These are phyloP conservation scores for Macroglossus sobrinus DNA, from an alignment of 2,113 vertebrate genomes.

Conservation along the genomic window DNA sequence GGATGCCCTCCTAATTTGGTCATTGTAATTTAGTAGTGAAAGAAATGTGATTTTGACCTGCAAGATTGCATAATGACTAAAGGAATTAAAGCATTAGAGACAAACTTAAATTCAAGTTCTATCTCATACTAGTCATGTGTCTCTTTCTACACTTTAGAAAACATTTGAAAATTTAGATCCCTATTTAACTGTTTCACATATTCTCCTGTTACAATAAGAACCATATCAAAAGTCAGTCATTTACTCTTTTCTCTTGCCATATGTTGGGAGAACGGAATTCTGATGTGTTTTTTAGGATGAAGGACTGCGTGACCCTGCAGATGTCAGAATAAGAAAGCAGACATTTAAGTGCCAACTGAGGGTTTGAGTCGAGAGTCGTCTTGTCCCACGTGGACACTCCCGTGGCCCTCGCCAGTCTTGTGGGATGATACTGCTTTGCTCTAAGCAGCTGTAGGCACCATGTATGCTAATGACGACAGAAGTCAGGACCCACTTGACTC, in stretches of 20 bases:
- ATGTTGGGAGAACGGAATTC: not conserved
- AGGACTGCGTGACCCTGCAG: fast-evolving
- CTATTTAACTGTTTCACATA: not conserved
- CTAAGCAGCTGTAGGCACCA: too few relatives aligned
- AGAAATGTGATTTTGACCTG: not conserved
- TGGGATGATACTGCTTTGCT: not conserved
- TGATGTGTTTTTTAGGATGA: too few relatives aligned
- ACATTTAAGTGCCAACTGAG: not conserved
- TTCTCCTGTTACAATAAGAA: not conserved
- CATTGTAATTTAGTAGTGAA: not conserved
- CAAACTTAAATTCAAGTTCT: not conserved
- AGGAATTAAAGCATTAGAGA: not conserved
- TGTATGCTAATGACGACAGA: fast-evolving
- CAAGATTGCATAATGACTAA: not conserved
- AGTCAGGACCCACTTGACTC: not conserved
- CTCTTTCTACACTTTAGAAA: not conserved
- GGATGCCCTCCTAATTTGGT: too few relatives aligned
- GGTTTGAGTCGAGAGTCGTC: too few relatives aligned
- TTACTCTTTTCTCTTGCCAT: not conserved
- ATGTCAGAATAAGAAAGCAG: not conserved
- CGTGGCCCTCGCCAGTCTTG: fast-evolving
- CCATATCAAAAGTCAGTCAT: too few relatives aligned
- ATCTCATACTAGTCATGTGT: not conserved
- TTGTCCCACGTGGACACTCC: too few relatives aligned
- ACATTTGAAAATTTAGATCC: not conserved